phyloP scores from a whole-genome alignment of 2,888 invertebrate genomes.

The Callinectes sapidus region DNA sequence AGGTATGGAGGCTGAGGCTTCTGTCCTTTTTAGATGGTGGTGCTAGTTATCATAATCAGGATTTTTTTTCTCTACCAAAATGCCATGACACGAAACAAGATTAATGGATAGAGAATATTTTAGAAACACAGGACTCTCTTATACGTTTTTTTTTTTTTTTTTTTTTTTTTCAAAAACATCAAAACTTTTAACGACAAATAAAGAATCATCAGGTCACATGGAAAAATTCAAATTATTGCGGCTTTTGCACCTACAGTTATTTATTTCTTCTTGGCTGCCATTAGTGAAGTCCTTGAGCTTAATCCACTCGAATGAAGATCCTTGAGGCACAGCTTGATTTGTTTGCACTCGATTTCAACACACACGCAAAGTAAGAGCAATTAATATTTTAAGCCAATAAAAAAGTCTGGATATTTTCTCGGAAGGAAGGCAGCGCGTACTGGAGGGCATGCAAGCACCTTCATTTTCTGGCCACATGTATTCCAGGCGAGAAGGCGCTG shows the following conservation, averaged over 20 bases:
- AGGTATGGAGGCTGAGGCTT: neutral
- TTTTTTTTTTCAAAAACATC: neutral
- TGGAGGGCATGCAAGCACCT: constrained; percentile 30
- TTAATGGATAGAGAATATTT: no score
- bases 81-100: no score
- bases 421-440: neutral
- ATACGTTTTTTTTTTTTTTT: no score
- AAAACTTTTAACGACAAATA: neutral
- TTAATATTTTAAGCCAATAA: neutral
- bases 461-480: constrained; percentile 26
- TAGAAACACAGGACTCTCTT: no score
- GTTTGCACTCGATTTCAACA: neutral
- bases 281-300: neutral
- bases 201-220: neutral
- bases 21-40: neutral
- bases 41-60: neutral
- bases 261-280: neutral
- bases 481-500: neutral
- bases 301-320: neutral
- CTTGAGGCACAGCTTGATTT: neutral
- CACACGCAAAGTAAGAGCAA: neutral
- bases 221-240: neutral
- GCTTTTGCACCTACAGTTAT: neutral
- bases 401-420: neutral
- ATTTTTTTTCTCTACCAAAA: no score